Conservation (phyloP, 2,888 invertebrate genomes). For the Chelonus formosanus region DNA sequence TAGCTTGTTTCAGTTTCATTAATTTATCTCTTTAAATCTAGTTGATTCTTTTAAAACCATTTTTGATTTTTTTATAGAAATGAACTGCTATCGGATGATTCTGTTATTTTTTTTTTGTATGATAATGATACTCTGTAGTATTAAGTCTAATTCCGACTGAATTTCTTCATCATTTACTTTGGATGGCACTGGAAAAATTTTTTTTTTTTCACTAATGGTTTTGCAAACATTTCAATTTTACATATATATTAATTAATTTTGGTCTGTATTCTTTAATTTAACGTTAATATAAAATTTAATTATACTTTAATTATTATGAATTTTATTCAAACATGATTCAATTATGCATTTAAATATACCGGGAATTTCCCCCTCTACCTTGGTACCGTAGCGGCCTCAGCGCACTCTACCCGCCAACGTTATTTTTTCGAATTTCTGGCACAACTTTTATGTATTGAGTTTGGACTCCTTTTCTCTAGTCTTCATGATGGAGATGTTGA, state of each 20-base stretch:
- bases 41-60: conserved; percentile 23
- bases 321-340: conserved; percentile 73
- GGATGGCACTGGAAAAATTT: conserved; percentile 43
- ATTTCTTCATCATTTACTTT: conserved; percentile 71
- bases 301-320: conserved; percentile 53
- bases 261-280: background rate
- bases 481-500: no score
- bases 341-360: no score
- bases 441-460: no score
- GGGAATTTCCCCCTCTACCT: no score
- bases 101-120: conserved; percentile 30
- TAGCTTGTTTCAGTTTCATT: conserved; percentile 75
- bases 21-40: conserved; percentile 71
- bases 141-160: conserved; percentile 75
- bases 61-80: conserved; percentile 18
- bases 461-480: no score
- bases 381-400: no score
- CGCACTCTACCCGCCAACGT: no score
- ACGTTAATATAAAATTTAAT: background rate
- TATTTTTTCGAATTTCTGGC: no score
- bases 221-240: conserved; percentile 28
- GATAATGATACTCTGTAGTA: conserved; percentile 62
- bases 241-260: background rate
- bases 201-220: conserved; percentile 46
- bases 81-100: background rate